Evolutionary conservation across 1,140 invertebrate genomes (phyloP).

Genomic region (Reticulitermes speratus): DNA sequence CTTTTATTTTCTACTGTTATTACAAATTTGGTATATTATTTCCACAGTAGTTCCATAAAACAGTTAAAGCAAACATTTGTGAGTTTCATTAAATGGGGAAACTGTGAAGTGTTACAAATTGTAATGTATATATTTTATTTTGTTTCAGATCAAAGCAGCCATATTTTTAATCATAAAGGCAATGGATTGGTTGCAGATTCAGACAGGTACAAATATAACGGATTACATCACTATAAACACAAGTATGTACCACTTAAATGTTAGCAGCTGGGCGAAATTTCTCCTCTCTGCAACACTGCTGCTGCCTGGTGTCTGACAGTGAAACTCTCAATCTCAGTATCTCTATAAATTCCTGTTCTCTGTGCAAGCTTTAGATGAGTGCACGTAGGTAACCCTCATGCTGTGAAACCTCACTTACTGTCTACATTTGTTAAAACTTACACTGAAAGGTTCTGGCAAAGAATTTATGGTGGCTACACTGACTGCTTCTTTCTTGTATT

Average conservation of each 20-base stretch:
- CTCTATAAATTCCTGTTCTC: not conserved
- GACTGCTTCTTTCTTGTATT: too few species aligned
- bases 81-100: too few species aligned
- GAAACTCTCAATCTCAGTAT: not conserved
- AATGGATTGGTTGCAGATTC: slow-evolving; percentile 55
- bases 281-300: slow-evolving; percentile 16
- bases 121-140: not conserved
- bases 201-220: slow-evolving; percentile 46
- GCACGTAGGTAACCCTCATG: not conserved
- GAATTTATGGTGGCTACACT: too few species aligned
- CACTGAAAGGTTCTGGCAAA: too few species aligned
- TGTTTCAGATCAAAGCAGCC: slow-evolving; percentile 50
- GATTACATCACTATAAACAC: slow-evolving; percentile 8
- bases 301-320: slow-evolving; percentile 7
- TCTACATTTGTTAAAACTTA: too few species aligned
- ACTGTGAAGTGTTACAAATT: not conserved
- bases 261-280: not conserved
- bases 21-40: too few species aligned
- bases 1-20: too few species aligned
- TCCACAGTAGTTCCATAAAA: too few species aligned
- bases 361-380: slow-evolving; percentile 4
- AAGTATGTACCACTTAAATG: slow-evolving; percentile 6
- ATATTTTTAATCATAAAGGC: slow-evolving; percentile 68
- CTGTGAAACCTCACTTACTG: not conserved
- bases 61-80: too few species aligned